These are phyloP conservation scores for Formica selysi DNA, from an alignment of 1,140 invertebrate genomes.

Conservation along the genomic window DNA sequence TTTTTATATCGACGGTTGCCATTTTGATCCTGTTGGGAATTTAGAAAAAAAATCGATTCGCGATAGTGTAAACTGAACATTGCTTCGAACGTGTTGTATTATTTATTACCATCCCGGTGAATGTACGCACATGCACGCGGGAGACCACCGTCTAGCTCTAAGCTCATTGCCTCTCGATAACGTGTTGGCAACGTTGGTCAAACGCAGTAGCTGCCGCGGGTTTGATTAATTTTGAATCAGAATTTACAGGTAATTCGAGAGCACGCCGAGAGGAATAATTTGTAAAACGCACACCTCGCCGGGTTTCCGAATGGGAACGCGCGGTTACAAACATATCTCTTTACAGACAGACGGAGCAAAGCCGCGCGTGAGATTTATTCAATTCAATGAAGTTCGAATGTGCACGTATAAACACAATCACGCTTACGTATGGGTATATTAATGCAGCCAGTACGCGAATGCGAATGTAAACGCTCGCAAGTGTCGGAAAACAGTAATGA, in stretches of 20 bases:
- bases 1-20: background rate
- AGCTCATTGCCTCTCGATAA: conserved; percentile 30
- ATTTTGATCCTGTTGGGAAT: conserved; percentile 7
- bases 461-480: conserved; percentile 11
- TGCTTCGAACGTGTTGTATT: background rate
- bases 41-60: conserved; percentile 11
- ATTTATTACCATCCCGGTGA: conserved; percentile 7
- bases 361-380: conserved; percentile 64
- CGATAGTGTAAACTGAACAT: conserved; percentile 5
- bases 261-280: conserved; percentile 53
- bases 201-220: conserved; percentile 35
- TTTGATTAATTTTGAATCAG: conserved; percentile 73
- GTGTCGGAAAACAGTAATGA: conserved; percentile 19
- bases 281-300: conserved; percentile 59
- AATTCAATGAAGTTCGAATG: conserved; percentile 60
- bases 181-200: conserved; percentile 10
- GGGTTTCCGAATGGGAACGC: background rate
- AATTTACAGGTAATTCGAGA: conserved; percentile 73
- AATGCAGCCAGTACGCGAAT: background rate
- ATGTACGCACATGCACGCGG: background rate
- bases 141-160: background rate
- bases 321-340: conserved; percentile 56
- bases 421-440: background rate
- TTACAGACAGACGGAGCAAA: conserved; percentile 52
- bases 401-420: conserved; percentile 28